A percentile compares a stretch with the other conserved stretches of the same genome.
These are phyloP conservation scores for Melieria omissa DNA, from an alignment of 2,888 invertebrate genomes.

Conservation along the genomic window DNA sequence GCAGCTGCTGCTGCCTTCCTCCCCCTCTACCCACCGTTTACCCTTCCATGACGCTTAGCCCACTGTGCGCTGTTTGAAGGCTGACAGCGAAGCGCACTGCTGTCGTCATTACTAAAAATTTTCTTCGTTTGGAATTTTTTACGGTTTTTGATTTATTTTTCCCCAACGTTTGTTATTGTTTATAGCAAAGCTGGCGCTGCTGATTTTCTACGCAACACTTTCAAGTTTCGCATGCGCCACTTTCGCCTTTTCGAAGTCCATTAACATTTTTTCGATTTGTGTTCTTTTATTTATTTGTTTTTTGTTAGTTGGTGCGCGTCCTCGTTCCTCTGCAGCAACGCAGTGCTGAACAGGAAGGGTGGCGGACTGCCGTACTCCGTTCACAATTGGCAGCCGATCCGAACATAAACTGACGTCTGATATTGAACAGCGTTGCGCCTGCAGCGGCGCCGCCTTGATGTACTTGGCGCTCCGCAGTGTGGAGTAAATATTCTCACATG, in stretches of 20 bases:
- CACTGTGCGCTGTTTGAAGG: neutral
- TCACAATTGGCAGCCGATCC: conserved; percentile 16
- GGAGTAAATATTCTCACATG: neutral
- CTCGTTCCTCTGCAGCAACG: no score
- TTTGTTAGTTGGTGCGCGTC: no score
- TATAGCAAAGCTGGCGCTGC: neutral
- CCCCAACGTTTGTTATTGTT: no score
- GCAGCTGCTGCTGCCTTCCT: conserved; percentile 9
- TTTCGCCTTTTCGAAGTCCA: neutral
- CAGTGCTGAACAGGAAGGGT: no score
- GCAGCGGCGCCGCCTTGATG: conserved; percentile 2
- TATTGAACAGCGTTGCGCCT: conserved; percentile 18
- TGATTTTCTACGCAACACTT: neutral
- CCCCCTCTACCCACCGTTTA: neutral
- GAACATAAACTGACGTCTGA: conserved; percentile 16
- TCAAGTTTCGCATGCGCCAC: no score
- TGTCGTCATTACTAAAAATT: neutral
- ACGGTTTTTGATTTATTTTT: no score
- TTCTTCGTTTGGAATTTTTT: neutral
- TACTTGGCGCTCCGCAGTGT: neutral
- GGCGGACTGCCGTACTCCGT: neutral
- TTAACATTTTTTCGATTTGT: conserved; percentile 11
- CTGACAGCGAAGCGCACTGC: no score
- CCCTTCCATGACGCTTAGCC: neutral
- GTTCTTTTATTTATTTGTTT: neutral